Conservation (phyloP, 1,140 invertebrate species). For the Drosophila sp. region DNA sequence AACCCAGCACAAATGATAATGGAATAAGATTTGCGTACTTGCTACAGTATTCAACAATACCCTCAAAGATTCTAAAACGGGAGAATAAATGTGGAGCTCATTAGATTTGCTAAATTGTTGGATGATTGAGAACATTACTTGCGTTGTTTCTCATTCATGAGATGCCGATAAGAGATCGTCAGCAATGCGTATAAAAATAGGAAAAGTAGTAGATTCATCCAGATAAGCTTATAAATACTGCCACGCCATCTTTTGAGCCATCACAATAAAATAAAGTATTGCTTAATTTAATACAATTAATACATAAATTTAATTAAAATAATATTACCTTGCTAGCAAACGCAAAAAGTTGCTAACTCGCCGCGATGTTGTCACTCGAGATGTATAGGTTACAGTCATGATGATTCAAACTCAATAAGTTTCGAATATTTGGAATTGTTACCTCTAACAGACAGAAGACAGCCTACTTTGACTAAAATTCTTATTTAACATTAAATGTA, state of each 20-base stretch:
- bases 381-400: constrained; percentile 79
- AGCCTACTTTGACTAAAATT: constrained; percentile 13
- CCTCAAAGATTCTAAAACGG: constrained; percentile 88
- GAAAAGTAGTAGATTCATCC: constrained; percentile 95
- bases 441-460: background rate
- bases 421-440: background rate
- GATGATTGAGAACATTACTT: constrained; percentile 85
- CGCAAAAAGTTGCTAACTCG: constrained; percentile 66
- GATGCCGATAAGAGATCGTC: constrained; percentile 93
- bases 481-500: too few species aligned
- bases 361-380: constrained; percentile 59
- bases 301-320: too few species aligned
- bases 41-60: constrained; percentile 90
- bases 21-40: constrained; percentile 92
- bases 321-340: constrained; percentile 52
- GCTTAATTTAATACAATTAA: too few species aligned
- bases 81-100: too few species aligned
- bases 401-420: background rate
- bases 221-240: constrained; percentile 98
- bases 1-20: constrained; percentile 94
- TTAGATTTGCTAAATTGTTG: background rate
- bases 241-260: constrained; percentile 93
- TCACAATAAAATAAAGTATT: constrained; percentile 40
- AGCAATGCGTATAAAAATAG: constrained; percentile 91
- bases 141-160: constrained; percentile 90